phyloP scores from a whole-genome alignment of 2,888 invertebrate genomes.

The Altica lythri region DNA sequence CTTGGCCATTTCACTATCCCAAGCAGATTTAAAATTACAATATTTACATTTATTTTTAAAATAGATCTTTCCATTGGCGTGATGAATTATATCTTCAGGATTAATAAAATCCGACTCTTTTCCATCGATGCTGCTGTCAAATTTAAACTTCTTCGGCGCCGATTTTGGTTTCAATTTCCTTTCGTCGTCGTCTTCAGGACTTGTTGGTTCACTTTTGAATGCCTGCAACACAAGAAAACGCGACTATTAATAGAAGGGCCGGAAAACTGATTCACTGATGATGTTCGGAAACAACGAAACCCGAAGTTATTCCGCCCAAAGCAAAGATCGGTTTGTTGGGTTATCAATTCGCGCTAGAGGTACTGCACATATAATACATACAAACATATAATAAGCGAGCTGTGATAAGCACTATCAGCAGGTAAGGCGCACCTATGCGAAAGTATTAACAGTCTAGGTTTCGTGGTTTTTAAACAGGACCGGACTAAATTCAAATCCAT shows the following conservation, averaged over 20 bases:
- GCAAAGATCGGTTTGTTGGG: conserved; percentile 46
- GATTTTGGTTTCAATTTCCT: conserved; percentile 35
- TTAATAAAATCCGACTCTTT: conserved; percentile 59
- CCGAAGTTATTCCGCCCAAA: conserved; percentile 42
- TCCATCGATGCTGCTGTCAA: conserved; percentile 32
- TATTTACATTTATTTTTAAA: conserved; percentile 59
- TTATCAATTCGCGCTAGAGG: conserved; percentile 28
- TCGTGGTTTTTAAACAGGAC: conserved; percentile 14
- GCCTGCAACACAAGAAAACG: conserved; percentile 44
- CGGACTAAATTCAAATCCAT: neutral
- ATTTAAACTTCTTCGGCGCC: conserved; percentile 33
- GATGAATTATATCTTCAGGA: conserved; percentile 57
- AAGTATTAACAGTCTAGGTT: conserved; percentile 22
- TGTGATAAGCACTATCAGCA: conserved; percentile 39
- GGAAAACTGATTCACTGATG: neutral
- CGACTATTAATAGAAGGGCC: neutral
- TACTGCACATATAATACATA: conserved; percentile 33
- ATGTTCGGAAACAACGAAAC: no score
- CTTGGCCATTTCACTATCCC: conserved; percentile 63
- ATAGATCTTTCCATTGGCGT: conserved; percentile 57
- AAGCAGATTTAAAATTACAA: conserved; percentile 64
- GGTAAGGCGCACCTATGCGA: conserved; percentile 43
- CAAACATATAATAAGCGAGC: conserved; percentile 24
- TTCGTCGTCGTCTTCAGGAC: conserved; percentile 30
- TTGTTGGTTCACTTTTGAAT: conserved; percentile 42